Percentiles rank a stretch among this genome's conserved stretches.
phyloP scores from a whole-genome alignment of 1,140 invertebrate genomes.

The Megalonaias nervosa region DNA sequence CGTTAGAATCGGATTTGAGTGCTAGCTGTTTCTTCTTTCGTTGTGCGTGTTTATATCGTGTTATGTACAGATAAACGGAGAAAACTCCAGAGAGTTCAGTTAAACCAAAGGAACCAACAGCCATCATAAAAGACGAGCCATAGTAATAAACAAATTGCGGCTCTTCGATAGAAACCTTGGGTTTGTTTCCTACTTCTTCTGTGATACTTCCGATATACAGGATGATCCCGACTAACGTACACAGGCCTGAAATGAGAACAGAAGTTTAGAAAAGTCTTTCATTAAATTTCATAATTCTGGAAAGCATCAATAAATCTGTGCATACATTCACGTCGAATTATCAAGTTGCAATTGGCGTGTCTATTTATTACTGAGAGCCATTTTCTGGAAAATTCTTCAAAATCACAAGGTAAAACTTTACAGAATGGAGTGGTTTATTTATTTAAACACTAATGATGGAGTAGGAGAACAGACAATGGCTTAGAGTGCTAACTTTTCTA shows the following conservation, averaged over 20 bases:
- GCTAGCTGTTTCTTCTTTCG: conserved; percentile 64
- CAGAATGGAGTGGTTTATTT: too few species aligned
- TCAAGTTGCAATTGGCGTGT: too few species aligned
- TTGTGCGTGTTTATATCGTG: conserved; percentile 67
- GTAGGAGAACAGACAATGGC: too few species aligned
- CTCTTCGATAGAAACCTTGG: conserved; percentile 58
- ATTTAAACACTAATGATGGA: too few species aligned
- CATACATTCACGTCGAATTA: too few species aligned
- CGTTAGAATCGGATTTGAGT: conserved; percentile 52
- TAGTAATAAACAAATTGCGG: conserved; percentile 66
- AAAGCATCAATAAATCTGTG: too few species aligned
- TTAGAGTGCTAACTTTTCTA: too few species aligned
- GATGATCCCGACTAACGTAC: conserved; percentile 67
- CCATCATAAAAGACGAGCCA: conserved; percentile 70
- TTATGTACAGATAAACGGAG: conserved; percentile 70
- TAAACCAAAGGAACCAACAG: conserved; percentile 66
- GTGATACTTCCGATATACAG: conserved; percentile 70
- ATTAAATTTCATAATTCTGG: too few species aligned
- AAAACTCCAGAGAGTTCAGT: conserved; percentile 70
- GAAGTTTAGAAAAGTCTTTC: too few species aligned
- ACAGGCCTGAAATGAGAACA: conserved; percentile 56
- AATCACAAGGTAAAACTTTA: too few species aligned
- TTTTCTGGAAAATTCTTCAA: too few species aligned
- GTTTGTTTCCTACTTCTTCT: conserved; percentile 69
- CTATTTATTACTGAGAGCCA: too few species aligned